These are phyloP conservation scores for Daphoenositta chrysoptera DNA, from an alignment of 2,113 vertebrate genomes.

Conservation along the genomic window DNA sequence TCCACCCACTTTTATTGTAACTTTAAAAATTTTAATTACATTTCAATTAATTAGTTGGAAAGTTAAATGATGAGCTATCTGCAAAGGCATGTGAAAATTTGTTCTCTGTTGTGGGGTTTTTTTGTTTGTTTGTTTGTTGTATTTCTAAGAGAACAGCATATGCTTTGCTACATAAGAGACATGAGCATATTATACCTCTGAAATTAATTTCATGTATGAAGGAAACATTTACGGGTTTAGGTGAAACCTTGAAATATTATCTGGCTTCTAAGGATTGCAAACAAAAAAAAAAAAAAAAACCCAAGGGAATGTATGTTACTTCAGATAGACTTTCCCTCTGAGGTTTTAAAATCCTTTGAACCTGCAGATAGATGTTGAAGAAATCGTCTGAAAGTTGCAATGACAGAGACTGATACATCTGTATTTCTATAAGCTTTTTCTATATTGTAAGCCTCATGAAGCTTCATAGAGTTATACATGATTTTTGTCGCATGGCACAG, in stretches of 20 bases:
- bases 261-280: not conserved
- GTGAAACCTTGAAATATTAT: not conserved
- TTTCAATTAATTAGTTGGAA: not conserved
- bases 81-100: not conserved
- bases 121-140: not conserved
- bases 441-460: not conserved
- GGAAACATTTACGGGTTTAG: not conserved
- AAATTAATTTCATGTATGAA: not conserved
- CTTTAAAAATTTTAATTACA: not conserved
- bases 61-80: not conserved
- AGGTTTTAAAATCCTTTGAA: not conserved
- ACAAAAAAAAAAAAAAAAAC: not conserved
- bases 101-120: not conserved
- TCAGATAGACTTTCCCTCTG: not conserved
- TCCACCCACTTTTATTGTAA: not conserved
- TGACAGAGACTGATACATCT: not conserved
- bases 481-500: not conserved
- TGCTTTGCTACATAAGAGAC: not conserved
- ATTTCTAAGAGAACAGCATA: not conserved
- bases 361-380: not conserved
- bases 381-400: not conserved
- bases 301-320: not conserved
- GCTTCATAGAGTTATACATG: not conserved
- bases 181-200: not conserved
- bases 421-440: not conserved